phyloP scores from a whole-genome alignment of 1,140 invertebrate genomes.

The Centruroides sculpturatus region DNA sequence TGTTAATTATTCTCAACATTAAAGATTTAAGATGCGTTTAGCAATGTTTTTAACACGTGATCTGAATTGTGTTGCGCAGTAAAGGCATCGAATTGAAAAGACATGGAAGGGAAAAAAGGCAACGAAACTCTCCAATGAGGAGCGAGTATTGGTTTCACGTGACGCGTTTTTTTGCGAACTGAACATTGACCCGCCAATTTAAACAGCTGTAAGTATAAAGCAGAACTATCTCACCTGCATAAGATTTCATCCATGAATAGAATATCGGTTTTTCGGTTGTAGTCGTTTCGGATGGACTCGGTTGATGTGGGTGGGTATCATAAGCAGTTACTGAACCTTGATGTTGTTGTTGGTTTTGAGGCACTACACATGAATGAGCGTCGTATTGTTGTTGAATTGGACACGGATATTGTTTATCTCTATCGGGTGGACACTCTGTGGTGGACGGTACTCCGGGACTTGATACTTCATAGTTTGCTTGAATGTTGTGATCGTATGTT shows the following conservation, averaged over 20 bases:
- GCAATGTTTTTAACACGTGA: too few species aligned
- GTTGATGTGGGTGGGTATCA: constrained; percentile 2
- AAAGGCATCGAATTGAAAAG: too few species aligned
- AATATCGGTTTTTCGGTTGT: constrained; percentile 3
- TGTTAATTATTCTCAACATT: too few species aligned
- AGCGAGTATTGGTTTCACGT: not conserved
- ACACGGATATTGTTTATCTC: not conserved
- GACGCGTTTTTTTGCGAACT: not conserved
- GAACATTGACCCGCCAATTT: not conserved
- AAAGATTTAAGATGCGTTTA: too few species aligned
- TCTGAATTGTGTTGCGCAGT: too few species aligned
- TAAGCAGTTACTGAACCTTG: constrained; percentile 8
- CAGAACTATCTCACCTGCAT: constrained; percentile 13
- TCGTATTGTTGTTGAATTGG: constrained; percentile 6
- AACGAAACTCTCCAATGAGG: not conserved
- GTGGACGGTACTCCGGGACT: not conserved
- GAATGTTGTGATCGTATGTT: too few species aligned
- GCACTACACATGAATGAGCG: constrained; percentile 17
- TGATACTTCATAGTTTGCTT: too few species aligned
- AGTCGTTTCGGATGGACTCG: not conserved
- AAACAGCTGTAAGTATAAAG: not conserved
- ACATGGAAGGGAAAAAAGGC: too few species aligned
- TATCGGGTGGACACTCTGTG: not conserved
- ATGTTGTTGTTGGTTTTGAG: constrained; percentile 17
- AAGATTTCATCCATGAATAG: constrained; percentile 21